Evolutionary conservation across 2,113 vertebrate genomes (phyloP).

Genomic region (Microtus ochrogaster): DNA sequence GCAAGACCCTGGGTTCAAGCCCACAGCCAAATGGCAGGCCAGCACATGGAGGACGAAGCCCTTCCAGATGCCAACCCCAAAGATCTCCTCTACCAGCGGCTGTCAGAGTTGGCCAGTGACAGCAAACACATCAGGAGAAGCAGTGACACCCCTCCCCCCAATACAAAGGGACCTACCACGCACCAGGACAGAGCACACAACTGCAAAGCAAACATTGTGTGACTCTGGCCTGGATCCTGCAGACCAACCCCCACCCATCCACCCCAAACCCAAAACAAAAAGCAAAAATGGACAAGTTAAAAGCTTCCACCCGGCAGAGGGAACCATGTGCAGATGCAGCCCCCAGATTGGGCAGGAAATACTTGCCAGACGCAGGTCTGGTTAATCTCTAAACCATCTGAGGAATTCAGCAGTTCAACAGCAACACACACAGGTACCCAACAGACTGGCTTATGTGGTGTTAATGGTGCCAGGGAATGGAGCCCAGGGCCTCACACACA

Average conservation of each 20-base stretch:
- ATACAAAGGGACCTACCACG: neutral
- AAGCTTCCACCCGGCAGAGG: neutral
- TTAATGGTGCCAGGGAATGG: neutral
- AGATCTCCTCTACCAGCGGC: neutral
- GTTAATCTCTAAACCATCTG: neutral
- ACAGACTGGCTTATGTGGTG: neutral
- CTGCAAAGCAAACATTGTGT: neutral
- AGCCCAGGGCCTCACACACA: neutral
- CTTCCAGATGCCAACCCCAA: fast-evolving
- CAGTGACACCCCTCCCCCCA: neutral
- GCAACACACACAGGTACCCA: neutral
- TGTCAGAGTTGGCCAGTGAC: neutral
- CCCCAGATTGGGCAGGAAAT: neutral
- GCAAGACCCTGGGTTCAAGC: neutral
- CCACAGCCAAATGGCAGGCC: neutral
- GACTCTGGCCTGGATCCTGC: neutral
- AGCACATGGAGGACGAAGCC: neutral
- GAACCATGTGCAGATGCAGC: neutral
- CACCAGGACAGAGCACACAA: neutral
- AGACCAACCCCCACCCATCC: too few species aligned
- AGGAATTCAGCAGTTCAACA: neutral
- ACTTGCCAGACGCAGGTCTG: neutral
- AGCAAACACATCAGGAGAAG: neutral
- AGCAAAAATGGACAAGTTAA: neutral
- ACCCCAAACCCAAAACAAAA: neutral